Evolutionary conservation across 2,888 invertebrate species (phyloP).

Genomic region (Amphimallon solstitiale): DNA sequence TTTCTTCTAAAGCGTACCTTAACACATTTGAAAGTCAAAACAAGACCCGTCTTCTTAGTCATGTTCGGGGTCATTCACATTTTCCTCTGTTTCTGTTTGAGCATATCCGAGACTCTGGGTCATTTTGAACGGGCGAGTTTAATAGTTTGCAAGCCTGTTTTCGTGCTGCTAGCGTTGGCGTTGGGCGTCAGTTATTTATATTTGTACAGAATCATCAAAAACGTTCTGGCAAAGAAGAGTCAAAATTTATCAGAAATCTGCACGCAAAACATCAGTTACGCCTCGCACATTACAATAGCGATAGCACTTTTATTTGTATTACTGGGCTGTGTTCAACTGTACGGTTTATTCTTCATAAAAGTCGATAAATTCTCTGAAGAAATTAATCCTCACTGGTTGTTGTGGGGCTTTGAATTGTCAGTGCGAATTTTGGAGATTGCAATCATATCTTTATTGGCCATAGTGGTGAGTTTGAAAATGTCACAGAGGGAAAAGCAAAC

Average conservation of each 20-base stretch:
- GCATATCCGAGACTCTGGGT: slow-evolving; percentile 74
- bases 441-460: slow-evolving; percentile 86
- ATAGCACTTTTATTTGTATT: slow-evolving; percentile 86
- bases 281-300: slow-evolving; percentile 89
- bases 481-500: slow-evolving; percentile 78
- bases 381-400: slow-evolving; percentile 84
- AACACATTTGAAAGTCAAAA: slow-evolving; percentile 73
- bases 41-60: slow-evolving; percentile 79
- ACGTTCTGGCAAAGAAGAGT: slow-evolving; percentile 78
- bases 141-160: slow-evolving; percentile 85
- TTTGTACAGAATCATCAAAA: slow-evolving; percentile 81
- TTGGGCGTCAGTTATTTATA: slow-evolving; percentile 87
- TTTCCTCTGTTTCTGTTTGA: slow-evolving; percentile 82
- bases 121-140: slow-evolving; percentile 63
- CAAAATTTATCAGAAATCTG: slow-evolving; percentile 83
- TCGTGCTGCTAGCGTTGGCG: slow-evolving; percentile 84
- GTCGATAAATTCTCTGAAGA: slow-evolving; percentile 65
- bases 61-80: slow-evolving; percentile 83
- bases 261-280: slow-evolving; percentile 81
- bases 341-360: slow-evolving; percentile 77
- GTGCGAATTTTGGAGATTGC: slow-evolving; percentile 86
- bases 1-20: slow-evolving; percentile 85
- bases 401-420: slow-evolving; percentile 92
- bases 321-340: slow-evolving; percentile 85
- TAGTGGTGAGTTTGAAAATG: slow-evolving; percentile 79